Conservation (phyloP, 2,888 invertebrate genomes). For the Carterocephalus palaemon region DNA sequence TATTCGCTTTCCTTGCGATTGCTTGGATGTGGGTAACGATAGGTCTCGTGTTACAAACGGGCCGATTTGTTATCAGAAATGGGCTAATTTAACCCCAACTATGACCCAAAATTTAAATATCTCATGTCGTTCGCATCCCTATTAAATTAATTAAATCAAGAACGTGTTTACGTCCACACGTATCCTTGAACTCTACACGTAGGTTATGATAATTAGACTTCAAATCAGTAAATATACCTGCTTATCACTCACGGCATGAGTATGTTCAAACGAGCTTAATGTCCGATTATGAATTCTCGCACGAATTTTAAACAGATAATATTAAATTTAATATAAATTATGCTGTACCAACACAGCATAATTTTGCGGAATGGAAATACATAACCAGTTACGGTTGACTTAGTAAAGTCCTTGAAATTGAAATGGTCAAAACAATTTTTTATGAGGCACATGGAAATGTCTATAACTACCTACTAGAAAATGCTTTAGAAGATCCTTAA, state of each 20-base stretch:
- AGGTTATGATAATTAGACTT: constrained; percentile 7
- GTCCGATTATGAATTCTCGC: constrained; percentile 9
- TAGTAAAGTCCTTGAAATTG: constrained; percentile 10
- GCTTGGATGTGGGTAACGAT: constrained; percentile 24
- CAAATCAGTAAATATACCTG: constrained; percentile 1
- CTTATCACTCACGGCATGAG: constrained; percentile 10
- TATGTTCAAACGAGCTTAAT: neutral
- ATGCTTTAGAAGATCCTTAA: constrained; percentile 17
- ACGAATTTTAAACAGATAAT: constrained; percentile 7
- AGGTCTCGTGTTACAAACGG: constrained; percentile 10
- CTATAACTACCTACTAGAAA: constrained; percentile 13
- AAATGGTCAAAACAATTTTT: too few species aligned
- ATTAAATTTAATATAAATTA: too few species aligned
- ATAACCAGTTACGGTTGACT: constrained; percentile 16
- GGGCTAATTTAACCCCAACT: constrained; percentile 17
- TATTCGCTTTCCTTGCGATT: constrained; percentile 19
- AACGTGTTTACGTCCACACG: constrained; percentile 1
- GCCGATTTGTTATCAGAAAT: constrained; percentile 25
- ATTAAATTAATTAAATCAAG: constrained; percentile 27
- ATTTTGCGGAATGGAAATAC: constrained; percentile 1
- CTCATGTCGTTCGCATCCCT: constrained; percentile 7
- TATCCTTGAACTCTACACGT: constrained; percentile 19
- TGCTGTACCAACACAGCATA: too few species aligned
- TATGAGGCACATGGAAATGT: constrained; percentile 7
- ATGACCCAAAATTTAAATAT: constrained; percentile 25